These are phyloP conservation scores for Piscicola geometra DNA, from an alignment of 2,888 invertebrate genomes.

Conservation along the genomic window DNA sequence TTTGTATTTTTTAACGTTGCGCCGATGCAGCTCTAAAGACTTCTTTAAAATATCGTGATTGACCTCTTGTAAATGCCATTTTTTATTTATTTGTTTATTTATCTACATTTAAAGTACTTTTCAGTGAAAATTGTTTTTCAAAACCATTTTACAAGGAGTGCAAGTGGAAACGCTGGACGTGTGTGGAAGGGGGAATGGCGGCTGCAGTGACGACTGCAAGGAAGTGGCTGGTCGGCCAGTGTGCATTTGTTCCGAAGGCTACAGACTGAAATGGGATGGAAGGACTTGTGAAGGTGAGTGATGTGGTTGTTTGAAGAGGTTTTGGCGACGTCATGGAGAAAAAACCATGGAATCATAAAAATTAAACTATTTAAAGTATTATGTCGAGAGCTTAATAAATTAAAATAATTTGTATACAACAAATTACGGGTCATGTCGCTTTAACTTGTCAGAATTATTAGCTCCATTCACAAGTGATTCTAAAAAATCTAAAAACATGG, in stretches of 20 bases:
- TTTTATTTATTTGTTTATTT: no score
- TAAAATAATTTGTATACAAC: no score
- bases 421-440: no score
- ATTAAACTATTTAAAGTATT: not conserved
- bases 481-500: no score
- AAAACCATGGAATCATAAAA: not conserved
- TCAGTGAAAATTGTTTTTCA: no score
- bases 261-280: conserved; percentile 51
- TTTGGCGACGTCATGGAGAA: not conserved
- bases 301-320: not conserved
- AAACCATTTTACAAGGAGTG: conserved; percentile 47
- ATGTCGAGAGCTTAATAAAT: not conserved
- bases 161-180: conserved; percentile 56
- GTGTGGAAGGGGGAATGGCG: conserved; percentile 58
- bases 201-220: conserved; percentile 59
- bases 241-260: conserved; percentile 40
- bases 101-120: no score
- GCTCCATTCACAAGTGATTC: no score
- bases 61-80: no score
- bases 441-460: no score
- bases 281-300: conserved; percentile 51
- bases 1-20: no score
- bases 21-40: no score
- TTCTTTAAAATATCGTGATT: no score
- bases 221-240: conserved; percentile 47